phyloP scores from a whole-genome alignment of 2,797 vertebrate species.

The Hemibagrus guttatus region DNA sequence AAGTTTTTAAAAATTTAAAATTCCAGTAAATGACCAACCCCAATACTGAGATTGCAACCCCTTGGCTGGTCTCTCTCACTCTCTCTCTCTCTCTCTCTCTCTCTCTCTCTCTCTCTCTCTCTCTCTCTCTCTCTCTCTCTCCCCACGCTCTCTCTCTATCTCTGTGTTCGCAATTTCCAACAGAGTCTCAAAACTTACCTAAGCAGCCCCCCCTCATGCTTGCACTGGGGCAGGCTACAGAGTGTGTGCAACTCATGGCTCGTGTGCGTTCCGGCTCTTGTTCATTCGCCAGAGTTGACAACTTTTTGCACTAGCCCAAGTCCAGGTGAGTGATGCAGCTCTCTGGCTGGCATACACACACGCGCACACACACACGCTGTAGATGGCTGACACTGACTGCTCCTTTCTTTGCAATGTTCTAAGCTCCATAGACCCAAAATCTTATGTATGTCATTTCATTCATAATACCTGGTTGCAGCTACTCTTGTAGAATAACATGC shows the following conservation, averaged over 20 bases:
- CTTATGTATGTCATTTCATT: background rate
- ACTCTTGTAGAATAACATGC: background rate
- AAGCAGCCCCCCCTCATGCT: slow-evolving; percentile 98
- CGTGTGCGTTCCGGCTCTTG: slow-evolving; percentile 93
- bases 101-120: background rate
- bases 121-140: background rate
- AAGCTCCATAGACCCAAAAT: background rate
- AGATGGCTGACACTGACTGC: background rate
- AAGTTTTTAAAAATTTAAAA: no score
- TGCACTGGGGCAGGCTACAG: slow-evolving; percentile 93
- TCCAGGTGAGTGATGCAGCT: slow-evolving; percentile 69
- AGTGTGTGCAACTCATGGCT: slow-evolving; percentile 97
- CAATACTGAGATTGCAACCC: background rate
- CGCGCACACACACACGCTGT: background rate
- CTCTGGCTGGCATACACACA: background rate
- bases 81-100: background rate
- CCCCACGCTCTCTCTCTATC: background rate
- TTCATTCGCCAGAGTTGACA: slow-evolving; percentile 97
- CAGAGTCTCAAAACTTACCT: slow-evolving; percentile 98
- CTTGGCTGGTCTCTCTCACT: background rate
- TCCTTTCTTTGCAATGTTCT: background rate
- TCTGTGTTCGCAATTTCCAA: slow-evolving; percentile 41
- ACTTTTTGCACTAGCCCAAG: slow-evolving; percentile 95
- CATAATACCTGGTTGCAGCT: background rate
- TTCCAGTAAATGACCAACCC: background rate